These are phyloP conservation scores for Sebastes cheni DNA, from an alignment of 2,797 vertebrate genomes.

Conservation along the genomic window DNA sequence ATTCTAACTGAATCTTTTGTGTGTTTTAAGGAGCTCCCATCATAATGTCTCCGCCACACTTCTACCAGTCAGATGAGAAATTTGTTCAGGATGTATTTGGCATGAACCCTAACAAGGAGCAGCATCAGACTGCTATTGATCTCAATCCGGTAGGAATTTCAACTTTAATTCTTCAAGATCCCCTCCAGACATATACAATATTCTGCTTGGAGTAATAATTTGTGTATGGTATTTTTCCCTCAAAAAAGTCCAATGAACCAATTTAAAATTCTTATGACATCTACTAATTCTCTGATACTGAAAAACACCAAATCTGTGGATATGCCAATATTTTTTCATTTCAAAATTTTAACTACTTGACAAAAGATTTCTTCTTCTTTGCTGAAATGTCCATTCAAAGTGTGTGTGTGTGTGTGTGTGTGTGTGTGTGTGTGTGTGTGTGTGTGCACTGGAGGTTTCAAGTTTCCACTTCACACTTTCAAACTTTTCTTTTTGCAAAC, in stretches of 20 bases:
- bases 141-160: slow-evolving; percentile 88
- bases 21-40: slow-evolving; percentile 89
- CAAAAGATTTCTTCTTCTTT: too few relatives aligned
- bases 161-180: neutral
- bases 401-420: too few relatives aligned
- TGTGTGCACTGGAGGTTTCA: neutral
- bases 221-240: neutral
- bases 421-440: too few relatives aligned
- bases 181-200: neutral
- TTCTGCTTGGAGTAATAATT: neutral
- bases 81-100: slow-evolving; percentile 85
- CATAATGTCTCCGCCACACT: slow-evolving; percentile 95
- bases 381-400: neutral
- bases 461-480: neutral
- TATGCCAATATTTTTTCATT: neutral
- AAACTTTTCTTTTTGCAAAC: neutral
- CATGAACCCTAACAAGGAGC: slow-evolving; percentile 88
- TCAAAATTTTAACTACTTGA: neutral
- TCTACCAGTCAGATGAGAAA: slow-evolving; percentile 91
- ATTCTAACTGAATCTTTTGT: neutral
- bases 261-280: neutral
- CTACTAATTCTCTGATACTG: neutral
- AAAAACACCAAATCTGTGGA: neutral
- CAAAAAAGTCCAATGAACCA: neutral
- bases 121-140: slow-evolving; percentile 90